Evolutionary conservation across 37 sponge, comb jelly and placozoan genomes (phyloP).

Genomic region (Halisarca cf. caerulea): DNA sequence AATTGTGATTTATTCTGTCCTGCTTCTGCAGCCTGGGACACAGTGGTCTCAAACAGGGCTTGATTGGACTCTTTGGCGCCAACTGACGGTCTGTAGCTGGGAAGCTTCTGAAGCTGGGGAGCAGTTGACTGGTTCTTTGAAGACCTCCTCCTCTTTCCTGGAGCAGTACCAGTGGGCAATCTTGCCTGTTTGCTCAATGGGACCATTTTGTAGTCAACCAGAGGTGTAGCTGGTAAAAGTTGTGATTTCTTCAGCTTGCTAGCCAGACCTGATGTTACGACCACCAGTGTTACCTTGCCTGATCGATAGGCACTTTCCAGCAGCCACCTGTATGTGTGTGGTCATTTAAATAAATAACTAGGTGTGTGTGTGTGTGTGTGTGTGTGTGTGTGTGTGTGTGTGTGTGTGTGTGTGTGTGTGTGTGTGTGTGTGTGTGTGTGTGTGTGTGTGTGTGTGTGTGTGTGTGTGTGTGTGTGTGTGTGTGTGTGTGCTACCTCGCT

Average conservation of each 20-base stretch:
- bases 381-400: too few species aligned
- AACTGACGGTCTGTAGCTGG: slow-evolving; percentile 57
- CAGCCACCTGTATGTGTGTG: slow-evolving; percentile 61
- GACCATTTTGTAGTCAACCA: not conserved
- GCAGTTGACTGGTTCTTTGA: not conserved
- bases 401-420: too few species aligned
- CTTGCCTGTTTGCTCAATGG: not conserved
- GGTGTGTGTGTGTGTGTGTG: too few species aligned
- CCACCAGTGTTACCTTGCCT: slow-evolving; percentile 28
- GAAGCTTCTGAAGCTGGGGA: slow-evolving; percentile 38
- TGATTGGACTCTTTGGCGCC: slow-evolving; percentile 49
- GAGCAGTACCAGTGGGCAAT: too few species aligned
- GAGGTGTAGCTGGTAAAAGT: not conserved
- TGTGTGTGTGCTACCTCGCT: slow-evolving; percentile 61
- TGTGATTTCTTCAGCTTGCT: slow-evolving; percentile 39
- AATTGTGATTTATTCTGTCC: not conserved
- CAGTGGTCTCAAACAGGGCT: slow-evolving; percentile 47
- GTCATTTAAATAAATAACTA: too few species aligned
- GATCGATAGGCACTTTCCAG: slow-evolving; percentile 72
- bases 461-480: not conserved
- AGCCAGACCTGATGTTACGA: slow-evolving; percentile 36
- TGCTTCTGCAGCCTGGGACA: slow-evolving; percentile 57
- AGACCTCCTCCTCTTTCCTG: too few species aligned
- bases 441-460: too few species aligned
- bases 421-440: too few species aligned